Evolutionary conservation across 2,113 vertebrate genomes (phyloP).

Genomic region (Poecile atricapillus): DNA sequence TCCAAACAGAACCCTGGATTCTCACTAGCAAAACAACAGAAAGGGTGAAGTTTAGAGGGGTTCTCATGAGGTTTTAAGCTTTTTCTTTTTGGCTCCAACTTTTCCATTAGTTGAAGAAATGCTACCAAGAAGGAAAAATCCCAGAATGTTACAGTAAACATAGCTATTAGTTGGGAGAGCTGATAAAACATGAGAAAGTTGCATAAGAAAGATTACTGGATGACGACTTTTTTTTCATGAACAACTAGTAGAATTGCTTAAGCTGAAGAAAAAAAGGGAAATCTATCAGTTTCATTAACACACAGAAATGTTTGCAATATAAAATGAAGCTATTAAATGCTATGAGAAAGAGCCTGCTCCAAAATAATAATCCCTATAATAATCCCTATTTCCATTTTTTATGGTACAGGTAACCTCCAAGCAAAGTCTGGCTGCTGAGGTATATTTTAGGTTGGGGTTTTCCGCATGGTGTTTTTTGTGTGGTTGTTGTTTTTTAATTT

Average conservation of each 20-base stretch:
- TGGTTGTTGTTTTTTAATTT: neutral
- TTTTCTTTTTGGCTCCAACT: neutral
- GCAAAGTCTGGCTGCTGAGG: neutral
- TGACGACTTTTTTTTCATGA: neutral
- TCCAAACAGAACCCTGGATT: slow-evolving; percentile 73
- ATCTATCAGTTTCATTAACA: neutral
- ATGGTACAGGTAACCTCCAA: neutral
- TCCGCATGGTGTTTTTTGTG: fast-evolving
- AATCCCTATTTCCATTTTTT: neutral
- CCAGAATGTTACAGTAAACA: neutral
- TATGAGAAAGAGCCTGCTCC: neutral
- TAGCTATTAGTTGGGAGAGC: neutral
- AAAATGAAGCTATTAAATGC: neutral
- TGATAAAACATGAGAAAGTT: neutral
- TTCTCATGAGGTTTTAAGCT: neutral
- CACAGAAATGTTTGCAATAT: neutral
- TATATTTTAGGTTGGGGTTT: neutral
- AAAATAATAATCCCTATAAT: neutral
- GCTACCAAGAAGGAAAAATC: neutral
- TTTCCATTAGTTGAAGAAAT: neutral
- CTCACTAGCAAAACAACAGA: slow-evolving; percentile 68
- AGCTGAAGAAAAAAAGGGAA: neutral
- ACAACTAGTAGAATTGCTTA: neutral
- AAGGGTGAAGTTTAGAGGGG: neutral
- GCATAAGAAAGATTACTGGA: neutral